A percentile compares a stretch with the other conserved stretches of the same genome.
Conservation (phyloP, 2,888 invertebrate species). For the Pimpla rufipes region DNA sequence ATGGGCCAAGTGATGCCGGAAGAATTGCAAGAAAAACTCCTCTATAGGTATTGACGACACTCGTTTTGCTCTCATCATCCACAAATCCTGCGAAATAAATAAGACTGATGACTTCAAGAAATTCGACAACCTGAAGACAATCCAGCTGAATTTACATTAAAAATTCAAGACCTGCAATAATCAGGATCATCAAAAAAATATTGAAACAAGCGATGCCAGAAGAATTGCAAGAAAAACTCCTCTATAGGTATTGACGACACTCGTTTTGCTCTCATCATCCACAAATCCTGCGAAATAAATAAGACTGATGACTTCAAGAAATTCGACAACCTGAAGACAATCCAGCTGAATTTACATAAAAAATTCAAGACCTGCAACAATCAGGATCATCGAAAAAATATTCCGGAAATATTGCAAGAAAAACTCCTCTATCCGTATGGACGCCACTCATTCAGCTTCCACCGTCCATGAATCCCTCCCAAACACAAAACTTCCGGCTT, state of each 20-base stretch:
- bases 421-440: too few relatives aligned
- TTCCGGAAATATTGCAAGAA: too few relatives aligned
- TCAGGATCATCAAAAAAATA: not conserved
- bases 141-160: not conserved
- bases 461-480: not conserved
- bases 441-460: not conserved
- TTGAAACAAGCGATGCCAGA: not conserved
- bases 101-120: not conserved
- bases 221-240: not conserved
- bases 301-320: not conserved
- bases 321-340: not conserved
- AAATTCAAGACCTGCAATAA: not conserved
- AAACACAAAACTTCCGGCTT: slow-evolving; percentile 18
- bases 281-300: too few relatives aligned
- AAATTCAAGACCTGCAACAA: not conserved
- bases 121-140: not conserved
- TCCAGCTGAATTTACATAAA: not conserved
- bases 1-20: not conserved
- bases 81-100: too few relatives aligned
- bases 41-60: not conserved
- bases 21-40: not conserved
- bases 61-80: not conserved
- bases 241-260: not conserved
- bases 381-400: not conserved
- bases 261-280: too few relatives aligned